Base-by-base conservation (phyloP, 2,113 vertebrate genomes). In the Stomatorhinus ivindoensis region DNA sequence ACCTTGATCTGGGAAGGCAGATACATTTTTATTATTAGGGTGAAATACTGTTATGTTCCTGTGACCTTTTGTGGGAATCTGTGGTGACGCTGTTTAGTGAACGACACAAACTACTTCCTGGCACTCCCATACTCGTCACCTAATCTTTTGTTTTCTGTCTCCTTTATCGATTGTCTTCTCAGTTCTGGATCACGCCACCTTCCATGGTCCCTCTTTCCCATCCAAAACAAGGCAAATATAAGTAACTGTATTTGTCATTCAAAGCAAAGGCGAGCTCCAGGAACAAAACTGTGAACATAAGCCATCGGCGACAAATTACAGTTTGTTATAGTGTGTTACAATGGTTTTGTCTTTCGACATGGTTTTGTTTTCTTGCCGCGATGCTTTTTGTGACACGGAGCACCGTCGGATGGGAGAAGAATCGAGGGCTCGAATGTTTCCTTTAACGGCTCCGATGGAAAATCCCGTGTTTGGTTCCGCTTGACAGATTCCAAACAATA, bases 401-500 rank as follows among this genome's bases (percentile, higher is more conserved):
- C 80, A 31, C 8, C 27, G 46, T 61, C 42, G 51, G 48, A 61
- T 27, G 42, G 44, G 24, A 39, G 51, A 84, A 61, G 39, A 53
- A 44, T 55, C 51, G 42, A 51, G 48, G 50, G 80, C 39, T 61
- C 42, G 21, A 24, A 46, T 51, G 46, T 55, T 88, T 24, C 15
- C 61, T 61, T 44, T 69, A 53, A 46, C 82, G 21, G 88, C 55
- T 55, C 61, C 55, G 35, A 80, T 47, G 48, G 58, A 90, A 83
- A 76, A 85, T 73, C 73, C 31, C 89, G 88, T 73, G 69, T 87
- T 91, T 87, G 35, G 90, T 89, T 92, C 86, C 87, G 87, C 90
- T 61, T 90, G 89, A 92, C 89, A 90, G 89, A 91, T 76, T 92
- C 88, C 53, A 87, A 92, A 92, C 92, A 92, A 91, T 90, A 90